phyloP scores from a whole-genome alignment of 2,797 vertebrate genomes.

The Macrochelys suwanniensis region DNA sequence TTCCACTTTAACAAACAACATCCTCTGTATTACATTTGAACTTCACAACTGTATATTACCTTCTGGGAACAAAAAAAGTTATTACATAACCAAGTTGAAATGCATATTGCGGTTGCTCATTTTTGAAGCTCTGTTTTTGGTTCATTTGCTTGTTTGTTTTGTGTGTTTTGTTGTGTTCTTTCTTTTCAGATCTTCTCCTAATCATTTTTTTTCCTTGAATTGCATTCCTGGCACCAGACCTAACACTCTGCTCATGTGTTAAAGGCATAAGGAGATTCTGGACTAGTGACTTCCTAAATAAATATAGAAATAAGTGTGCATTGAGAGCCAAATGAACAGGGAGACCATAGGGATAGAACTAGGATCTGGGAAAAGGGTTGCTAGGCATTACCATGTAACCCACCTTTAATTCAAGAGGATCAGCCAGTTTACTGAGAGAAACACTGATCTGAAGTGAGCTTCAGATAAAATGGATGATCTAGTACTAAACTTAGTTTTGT shows the following conservation, averaged over 20 bases:
- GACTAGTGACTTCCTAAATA: conserved; percentile 68
- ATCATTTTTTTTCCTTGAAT: background rate
- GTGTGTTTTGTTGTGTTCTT: conserved; percentile 1
- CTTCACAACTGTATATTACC: conserved; percentile 27
- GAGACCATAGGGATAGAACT: background rate
- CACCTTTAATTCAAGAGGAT: conserved; percentile 68
- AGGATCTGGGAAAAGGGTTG: conserved; percentile 16
- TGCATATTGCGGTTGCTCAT: conserved; percentile 55
- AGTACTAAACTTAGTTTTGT: conserved; percentile 47
- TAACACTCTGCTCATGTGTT: conserved; percentile 50
- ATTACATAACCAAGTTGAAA: conserved; percentile 69
- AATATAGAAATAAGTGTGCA: conserved; percentile 65
- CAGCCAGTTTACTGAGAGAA: conserved; percentile 68
- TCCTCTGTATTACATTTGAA: conserved; percentile 49
- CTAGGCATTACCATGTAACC: conserved; percentile 52
- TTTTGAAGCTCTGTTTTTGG: conserved; percentile 67
- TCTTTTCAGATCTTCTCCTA: conserved; percentile 11
- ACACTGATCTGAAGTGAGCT: conserved; percentile 32
- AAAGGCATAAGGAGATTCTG: conserved; percentile 63
- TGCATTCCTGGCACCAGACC: conserved; percentile 56
- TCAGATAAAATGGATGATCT: conserved; percentile 52
- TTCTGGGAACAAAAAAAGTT: conserved; percentile 52
- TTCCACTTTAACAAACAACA: conserved; percentile 58
- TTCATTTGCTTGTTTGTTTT: conserved; percentile 70
- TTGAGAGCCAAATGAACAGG: conserved; percentile 31